These are phyloP conservation scores for Pipistrellus kuhlii DNA, from an alignment of 2,797 vertebrate genomes.

Conservation along the genomic window DNA sequence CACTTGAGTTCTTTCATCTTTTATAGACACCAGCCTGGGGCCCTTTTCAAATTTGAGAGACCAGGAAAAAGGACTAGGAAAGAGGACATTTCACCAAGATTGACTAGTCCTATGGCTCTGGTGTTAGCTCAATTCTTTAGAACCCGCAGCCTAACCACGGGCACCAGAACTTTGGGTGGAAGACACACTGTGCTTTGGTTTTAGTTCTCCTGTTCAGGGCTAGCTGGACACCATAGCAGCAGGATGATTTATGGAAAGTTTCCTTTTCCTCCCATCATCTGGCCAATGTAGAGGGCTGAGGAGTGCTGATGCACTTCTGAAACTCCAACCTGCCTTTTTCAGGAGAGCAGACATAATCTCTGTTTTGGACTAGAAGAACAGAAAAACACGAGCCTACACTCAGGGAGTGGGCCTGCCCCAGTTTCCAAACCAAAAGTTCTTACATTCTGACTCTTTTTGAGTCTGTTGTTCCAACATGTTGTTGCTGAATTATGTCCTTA, in stretches of 20 bases:
- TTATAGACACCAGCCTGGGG: neutral
- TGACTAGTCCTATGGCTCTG: neutral
- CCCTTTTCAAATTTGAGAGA: neutral
- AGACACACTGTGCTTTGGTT: neutral
- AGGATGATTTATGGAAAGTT: neutral
- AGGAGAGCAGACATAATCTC: neutral
- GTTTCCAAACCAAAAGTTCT: neutral
- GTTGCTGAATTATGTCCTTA: constrained; percentile 7
- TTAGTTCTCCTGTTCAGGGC: neutral
- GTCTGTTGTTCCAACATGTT: neutral
- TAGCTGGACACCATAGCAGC: neutral
- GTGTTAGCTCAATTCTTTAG: neutral
- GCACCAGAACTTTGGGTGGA: neutral
- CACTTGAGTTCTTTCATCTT: neutral
- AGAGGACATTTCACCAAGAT: neutral
- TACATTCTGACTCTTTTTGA: neutral
- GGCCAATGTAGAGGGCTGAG: no score
- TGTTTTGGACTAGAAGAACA: neutral
- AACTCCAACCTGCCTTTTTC: neutral
- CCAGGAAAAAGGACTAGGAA: neutral
- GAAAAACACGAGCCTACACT: neutral
- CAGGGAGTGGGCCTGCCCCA: neutral
- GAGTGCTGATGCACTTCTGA: neutral
- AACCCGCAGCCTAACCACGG: neutral
- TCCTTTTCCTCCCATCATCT: neutral